Evolutionary conservation across 2,888 invertebrate genomes (phyloP).

Genomic region (Lucinisca nassula): DNA sequence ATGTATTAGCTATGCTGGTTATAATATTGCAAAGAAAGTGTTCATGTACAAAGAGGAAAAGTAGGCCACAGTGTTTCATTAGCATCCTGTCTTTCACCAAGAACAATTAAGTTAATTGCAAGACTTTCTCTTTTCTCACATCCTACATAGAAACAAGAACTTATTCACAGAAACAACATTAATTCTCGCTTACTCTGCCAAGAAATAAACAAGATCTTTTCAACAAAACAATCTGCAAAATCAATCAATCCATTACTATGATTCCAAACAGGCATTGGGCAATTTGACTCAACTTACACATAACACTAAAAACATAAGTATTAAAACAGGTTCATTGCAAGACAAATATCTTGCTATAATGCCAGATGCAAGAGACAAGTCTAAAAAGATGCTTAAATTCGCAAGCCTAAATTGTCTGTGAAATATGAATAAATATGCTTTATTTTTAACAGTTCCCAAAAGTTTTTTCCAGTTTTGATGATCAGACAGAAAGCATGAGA

Average conservation of each 20-base stretch:
- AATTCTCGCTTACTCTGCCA: neutral
- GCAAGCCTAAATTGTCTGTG: neutral
- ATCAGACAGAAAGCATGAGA: neutral
- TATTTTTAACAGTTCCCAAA: neutral
- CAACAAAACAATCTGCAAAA: neutral
- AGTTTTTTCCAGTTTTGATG: neutral
- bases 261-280: constrained; percentile 1
- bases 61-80: constrained; percentile 1
- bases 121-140: neutral
- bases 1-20: too few species aligned
- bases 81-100: neutral
- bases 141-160: neutral
- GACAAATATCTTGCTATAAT: neutral
- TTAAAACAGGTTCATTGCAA: neutral
- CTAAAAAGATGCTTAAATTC: neutral
- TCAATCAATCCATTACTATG: neutral
- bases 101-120: neutral
- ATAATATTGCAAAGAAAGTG: too few species aligned
- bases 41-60: too few species aligned
- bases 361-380: neutral
- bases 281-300: constrained; percentile 15
- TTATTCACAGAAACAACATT: neutral
- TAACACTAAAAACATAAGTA: neutral
- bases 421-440: neutral
- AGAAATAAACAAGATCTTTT: neutral